Percentiles rank a stretch among this genome's conserved stretches.
Conservation (phyloP, 2,888 invertebrate genomes). For the Smittia sp. region DNA sequence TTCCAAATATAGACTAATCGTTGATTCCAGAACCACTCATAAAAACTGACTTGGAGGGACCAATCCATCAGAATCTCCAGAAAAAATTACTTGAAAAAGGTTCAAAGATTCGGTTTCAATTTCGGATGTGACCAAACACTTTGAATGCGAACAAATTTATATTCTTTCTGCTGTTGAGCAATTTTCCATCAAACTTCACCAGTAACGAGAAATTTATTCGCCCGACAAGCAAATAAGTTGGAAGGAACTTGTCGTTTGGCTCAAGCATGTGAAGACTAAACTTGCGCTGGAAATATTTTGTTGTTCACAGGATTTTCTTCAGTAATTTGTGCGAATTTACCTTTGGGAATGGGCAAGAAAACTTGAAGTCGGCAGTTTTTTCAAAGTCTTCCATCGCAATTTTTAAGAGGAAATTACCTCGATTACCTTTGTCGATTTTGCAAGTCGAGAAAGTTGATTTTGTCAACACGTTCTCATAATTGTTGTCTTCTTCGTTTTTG, state of each 20-base stretch:
- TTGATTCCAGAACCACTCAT: too few species aligned
- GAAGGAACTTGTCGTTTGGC: background rate
- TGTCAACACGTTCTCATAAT: background rate
- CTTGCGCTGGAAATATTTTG: background rate
- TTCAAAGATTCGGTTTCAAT: too few species aligned
- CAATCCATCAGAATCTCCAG: too few species aligned
- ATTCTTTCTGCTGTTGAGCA: background rate
- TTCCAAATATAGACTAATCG: too few species aligned
- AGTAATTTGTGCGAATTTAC: background rate
- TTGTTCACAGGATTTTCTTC: too few species aligned
- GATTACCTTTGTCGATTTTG: conserved; percentile 7
- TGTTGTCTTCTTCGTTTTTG: background rate
- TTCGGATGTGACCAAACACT: too few species aligned
- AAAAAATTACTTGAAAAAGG: too few species aligned
- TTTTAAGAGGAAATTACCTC: conserved; percentile 16
- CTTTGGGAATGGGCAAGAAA: conserved; percentile 22
- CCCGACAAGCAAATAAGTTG: background rate
- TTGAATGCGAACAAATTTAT: conserved; percentile 5
- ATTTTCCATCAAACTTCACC: conserved; percentile 25
- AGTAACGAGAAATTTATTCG: background rate
- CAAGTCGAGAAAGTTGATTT: background rate
- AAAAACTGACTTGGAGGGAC: too few species aligned
- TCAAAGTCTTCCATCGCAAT: conserved; percentile 23
- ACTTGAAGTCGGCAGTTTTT: background rate
- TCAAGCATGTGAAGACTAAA: background rate